Conservation (phyloP, 2,797 vertebrate species). For the Petrocephalus sullivani region DNA sequence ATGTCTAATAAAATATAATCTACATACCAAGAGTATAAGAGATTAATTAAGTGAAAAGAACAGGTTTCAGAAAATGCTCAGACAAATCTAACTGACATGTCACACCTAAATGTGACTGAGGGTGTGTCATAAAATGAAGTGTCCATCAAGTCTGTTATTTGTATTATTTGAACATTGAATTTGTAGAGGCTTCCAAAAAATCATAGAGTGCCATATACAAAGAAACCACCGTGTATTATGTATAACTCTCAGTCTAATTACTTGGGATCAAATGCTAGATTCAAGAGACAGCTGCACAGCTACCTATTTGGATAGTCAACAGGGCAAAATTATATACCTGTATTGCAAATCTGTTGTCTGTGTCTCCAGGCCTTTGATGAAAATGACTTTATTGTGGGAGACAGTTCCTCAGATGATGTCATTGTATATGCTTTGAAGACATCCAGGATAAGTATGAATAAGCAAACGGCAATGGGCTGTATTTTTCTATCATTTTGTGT, state of each 20-base stretch:
- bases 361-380: conserved; percentile 54
- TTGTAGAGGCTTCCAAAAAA: not conserved
- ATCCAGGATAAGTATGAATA: conserved; percentile 60
- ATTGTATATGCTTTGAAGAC: conserved; percentile 84
- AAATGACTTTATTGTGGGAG: conserved; percentile 30
- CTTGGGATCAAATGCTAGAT: conserved; percentile 65
- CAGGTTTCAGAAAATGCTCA: not conserved
- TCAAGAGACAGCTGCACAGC: conserved; percentile 54
- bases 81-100: not conserved
- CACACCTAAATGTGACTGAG: not conserved
- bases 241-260: conserved; percentile 43
- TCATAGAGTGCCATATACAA: not conserved
- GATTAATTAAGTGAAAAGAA: not conserved
- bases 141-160: not conserved
- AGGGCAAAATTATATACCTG: conserved; percentile 39
- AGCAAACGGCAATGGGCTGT: conserved; percentile 83
- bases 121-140: not conserved
- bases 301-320: conserved; percentile 43
- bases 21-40: not conserved
- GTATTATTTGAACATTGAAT: not conserved
- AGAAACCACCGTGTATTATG: conserved; percentile 20
- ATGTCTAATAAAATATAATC: not conserved
- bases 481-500: conserved; percentile 90
- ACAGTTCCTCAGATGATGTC: conserved; percentile 68
- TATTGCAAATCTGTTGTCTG: conserved; percentile 34